These are phyloP conservation scores for Poeciliopsis gracilis DNA, from an alignment of 2,797 vertebrate species.

Conservation along the genomic window DNA sequence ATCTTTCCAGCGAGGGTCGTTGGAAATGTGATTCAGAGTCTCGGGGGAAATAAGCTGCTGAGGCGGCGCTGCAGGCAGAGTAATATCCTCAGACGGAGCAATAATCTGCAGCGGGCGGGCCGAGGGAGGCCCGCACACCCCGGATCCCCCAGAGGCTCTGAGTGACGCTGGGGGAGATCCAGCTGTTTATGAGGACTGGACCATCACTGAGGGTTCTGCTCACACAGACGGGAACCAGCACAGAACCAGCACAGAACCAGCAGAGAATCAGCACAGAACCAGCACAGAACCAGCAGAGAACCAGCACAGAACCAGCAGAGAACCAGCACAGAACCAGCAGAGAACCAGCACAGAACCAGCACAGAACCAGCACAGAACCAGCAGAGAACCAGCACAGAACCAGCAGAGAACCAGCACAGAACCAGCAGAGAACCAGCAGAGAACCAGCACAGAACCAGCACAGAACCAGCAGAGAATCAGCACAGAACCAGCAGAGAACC, in stretches of 20 bases:
- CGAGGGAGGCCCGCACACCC: not conserved
- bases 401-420: no score
- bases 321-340: no score
- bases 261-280: not conserved
- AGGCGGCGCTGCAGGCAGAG: conserved; percentile 32
- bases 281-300: not conserved
- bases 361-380: no score
- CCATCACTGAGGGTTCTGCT: not conserved
- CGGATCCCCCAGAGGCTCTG: not conserved
- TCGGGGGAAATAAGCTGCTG: conserved; percentile 65
- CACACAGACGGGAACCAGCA: conserved; percentile 15
- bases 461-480: no score
- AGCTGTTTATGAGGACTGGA: conserved; percentile 22
- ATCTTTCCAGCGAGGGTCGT: conserved; percentile 53
- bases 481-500: no score
- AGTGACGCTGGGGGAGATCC: not conserved
- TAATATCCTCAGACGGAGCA: conserved; percentile 29
- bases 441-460: no score
- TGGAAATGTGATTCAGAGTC: conserved; percentile 71
- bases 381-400: no score
- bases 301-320: not conserved
- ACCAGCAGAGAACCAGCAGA: no score
- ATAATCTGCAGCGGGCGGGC: conserved; percentile 22
- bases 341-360: no score
- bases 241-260: not conserved